phyloP scores from a whole-genome alignment of 2,888 invertebrate species.

The Drosophila rellima region DNA sequence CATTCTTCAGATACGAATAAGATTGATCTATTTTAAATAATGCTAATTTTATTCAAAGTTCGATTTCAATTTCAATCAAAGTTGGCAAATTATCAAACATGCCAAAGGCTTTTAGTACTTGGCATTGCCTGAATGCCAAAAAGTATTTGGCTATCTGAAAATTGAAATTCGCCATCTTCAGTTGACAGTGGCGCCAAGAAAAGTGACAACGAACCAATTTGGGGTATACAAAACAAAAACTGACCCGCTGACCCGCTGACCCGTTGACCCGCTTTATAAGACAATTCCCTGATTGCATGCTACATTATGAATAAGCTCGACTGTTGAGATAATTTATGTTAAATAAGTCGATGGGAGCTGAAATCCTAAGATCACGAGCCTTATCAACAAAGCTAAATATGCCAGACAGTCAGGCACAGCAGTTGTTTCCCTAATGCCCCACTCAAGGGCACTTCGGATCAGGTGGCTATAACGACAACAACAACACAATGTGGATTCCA shows the following conservation, averaged over 20 bases:
- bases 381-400: constrained; percentile 22
- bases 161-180: constrained; percentile 32
- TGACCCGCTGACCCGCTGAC: constrained; percentile 54
- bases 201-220: constrained; percentile 21
- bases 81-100: constrained; percentile 24
- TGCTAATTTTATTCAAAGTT: constrained; percentile 10
- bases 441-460: constrained; percentile 11
- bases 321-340: neutral
- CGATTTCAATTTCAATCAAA: constrained; percentile 18
- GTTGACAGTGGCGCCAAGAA: constrained; percentile 34
- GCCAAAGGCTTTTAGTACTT: constrained; percentile 25
- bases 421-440: constrained; percentile 8
- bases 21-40: neutral
- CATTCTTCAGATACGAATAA: neutral
- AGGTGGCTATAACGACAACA: constrained; percentile 6
- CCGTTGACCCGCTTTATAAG: constrained; percentile 40
- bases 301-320: neutral
- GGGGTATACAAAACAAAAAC: constrained; percentile 29
- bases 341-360: neutral
- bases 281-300: constrained; percentile 4
- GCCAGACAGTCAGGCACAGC: constrained; percentile 45
- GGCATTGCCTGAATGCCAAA: constrained; percentile 12
- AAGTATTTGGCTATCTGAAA: constrained; percentile 30
- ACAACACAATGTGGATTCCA: constrained; percentile 13
- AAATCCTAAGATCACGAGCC: neutral